These are phyloP conservation scores for Magallana gigas DNA, from an alignment of 1,140 invertebrate species.

Conservation along the genomic window DNA sequence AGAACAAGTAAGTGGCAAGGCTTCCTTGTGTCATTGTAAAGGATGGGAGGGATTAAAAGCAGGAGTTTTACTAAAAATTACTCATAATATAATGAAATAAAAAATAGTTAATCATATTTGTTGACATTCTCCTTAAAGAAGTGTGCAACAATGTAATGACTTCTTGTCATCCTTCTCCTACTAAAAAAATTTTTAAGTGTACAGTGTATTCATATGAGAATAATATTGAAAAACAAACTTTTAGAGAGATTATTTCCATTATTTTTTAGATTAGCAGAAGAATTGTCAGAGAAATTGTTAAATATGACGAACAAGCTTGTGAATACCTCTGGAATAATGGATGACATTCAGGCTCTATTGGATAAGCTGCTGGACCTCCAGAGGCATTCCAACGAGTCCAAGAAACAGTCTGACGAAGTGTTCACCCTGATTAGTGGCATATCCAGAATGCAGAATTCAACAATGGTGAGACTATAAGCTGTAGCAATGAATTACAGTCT, in stretches of 20 bases:
- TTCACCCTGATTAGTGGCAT: not conserved
- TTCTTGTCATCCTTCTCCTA: no score
- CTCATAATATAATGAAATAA: no score
- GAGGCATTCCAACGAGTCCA: slow-evolving; percentile 47
- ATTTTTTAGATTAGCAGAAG: slow-evolving; percentile 52
- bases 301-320: slow-evolving; percentile 44
- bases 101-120: no score
- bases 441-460: not conserved
- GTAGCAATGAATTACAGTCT: no score
- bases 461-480: not conserved
- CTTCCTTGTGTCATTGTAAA: no score
- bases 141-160: no score
- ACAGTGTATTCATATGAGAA: no score
- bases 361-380: slow-evolving; percentile 59
- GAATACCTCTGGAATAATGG: slow-evolving; percentile 54
- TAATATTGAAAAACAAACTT: not conserved
- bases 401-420: slow-evolving; percentile 47
- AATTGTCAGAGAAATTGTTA: slow-evolving; percentile 56
- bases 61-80: no score
- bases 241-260: not conserved
- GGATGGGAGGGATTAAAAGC: no score
- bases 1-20: slow-evolving; percentile 59
- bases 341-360: slow-evolving; percentile 48
- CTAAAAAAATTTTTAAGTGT: no score
- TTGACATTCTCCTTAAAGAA: no score